Base-by-base conservation (phyloP, 1,140 invertebrate species). In the Drosophila simulans region DNA sequence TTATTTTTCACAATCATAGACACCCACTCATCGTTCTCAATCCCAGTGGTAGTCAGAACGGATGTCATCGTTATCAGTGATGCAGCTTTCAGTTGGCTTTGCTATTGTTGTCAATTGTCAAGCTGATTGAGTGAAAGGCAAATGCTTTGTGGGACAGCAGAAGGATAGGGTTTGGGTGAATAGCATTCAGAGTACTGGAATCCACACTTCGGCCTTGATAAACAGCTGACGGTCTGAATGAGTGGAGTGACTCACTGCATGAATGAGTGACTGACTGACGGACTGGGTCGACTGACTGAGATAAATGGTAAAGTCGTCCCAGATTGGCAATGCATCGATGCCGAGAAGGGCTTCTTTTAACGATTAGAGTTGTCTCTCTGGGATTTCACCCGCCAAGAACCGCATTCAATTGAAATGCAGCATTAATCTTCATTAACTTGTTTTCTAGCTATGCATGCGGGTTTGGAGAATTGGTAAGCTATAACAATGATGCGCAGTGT, bases 371-470 rank as follows among this genome's bases (percentile, higher is more conserved):
- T 77, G 62, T 60, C 49, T 53, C 31, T 35, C 12, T 31, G n/a
- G 71, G 42, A 52, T 48, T 58, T 37, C 49, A 22, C 40, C 51
- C 63, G 45, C 1, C 37, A 17, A 12, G 25, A 58, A 39, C 66
- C 46, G 15, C 40, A 34, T 49, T 53, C 43, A 53, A 70, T 69
- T 66, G 46, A 49, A 60, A 68, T 71, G 70, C 75, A 39, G 65
- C 59, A 88, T 88, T 83, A 83, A 86, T 86, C 79, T 83, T 88
- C 53, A 88, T 88, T 88, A 63, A 63, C 45, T 72, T 71, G 79
- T 76, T 82, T 82, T 77, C 66, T 55, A 48, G n/a, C 39, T 35
- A 13, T 48, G 54, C 31, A 52, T 35, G 13, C 15, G 57, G 77
- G 46, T 60, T 72, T 68, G 60, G 25, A 49, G 25, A 17, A 31